Evolutionary conservation across 1,140 invertebrate species (phyloP).

Genomic region (Papilio polyxenes): DNA sequence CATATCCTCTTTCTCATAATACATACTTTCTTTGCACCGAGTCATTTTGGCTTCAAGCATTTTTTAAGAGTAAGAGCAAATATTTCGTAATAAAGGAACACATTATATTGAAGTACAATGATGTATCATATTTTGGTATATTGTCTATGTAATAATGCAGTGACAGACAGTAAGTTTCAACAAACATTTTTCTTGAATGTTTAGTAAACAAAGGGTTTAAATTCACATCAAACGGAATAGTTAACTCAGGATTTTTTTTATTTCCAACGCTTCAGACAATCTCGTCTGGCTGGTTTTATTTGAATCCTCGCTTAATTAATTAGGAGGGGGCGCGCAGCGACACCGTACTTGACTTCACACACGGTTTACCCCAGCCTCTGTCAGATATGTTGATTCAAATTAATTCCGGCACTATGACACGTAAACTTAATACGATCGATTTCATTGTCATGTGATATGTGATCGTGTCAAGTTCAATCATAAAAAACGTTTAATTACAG

Average conservation of each 20-base stretch:
- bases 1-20: too few relatives aligned
- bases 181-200: neutral
- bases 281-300: constrained; percentile 37
- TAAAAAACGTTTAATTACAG: neutral
- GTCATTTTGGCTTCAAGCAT: too few relatives aligned
- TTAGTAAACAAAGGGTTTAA: neutral
- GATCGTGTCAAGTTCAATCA: neutral
- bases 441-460: constrained; percentile 29
- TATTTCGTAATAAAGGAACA: too few relatives aligned
- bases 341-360: constrained; percentile 35
- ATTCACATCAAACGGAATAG: neutral
- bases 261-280: constrained; percentile 34
- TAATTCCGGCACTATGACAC: constrained; percentile 10
- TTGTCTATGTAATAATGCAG: neutral
- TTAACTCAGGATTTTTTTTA: neutral
- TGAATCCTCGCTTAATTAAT: constrained; percentile 38
- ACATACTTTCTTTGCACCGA: too few relatives aligned
- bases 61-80: too few relatives aligned
- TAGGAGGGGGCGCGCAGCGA: constrained; percentile 18
- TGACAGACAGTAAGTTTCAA: neutral
- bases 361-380: constrained; percentile 14
- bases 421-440: constrained; percentile 26
- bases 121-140: neutral
- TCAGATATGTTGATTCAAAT: constrained; percentile 21
- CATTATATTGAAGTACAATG: neutral